Conservation (phyloP, 2,113 vertebrate species). For the Amphiprion percula region DNA sequence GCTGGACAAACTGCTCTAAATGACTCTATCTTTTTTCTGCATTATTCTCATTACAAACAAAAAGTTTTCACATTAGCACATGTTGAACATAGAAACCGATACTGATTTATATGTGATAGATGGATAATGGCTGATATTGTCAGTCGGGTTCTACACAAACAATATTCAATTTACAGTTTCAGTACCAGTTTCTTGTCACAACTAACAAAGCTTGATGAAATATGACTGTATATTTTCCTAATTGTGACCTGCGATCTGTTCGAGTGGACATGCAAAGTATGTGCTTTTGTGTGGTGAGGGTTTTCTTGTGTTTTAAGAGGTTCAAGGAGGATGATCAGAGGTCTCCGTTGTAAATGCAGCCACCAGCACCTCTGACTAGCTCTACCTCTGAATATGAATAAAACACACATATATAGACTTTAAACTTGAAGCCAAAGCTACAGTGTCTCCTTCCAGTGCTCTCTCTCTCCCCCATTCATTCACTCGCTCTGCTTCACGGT, state of each 20-base stretch:
- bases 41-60: too few relatives aligned
- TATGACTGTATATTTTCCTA: background rate
- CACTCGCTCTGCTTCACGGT: conserved; percentile 36
- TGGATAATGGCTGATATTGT: too few relatives aligned
- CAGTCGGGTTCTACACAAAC: too few relatives aligned
- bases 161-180: background rate
- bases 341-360: conserved; percentile 37
- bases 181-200: too few relatives aligned
- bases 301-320: conserved; percentile 42
- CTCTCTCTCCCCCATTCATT: conserved; percentile 26
- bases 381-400: conserved; percentile 23
- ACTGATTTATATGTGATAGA: too few relatives aligned
- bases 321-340: conserved; percentile 56
- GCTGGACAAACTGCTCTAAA: too few relatives aligned
- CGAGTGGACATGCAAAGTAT: background rate
- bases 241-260: background rate
- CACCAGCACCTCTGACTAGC: conserved; percentile 20
- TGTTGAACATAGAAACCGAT: too few relatives aligned
- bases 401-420: conserved; percentile 3
- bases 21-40: too few relatives aligned
- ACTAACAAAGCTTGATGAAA: background rate
- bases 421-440: conserved; percentile 30
- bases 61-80: too few relatives aligned
- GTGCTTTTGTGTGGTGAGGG: background rate
- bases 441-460: background rate